Evolutionary conservation across 2,888 invertebrate genomes (phyloP), one percentile per base, ranked within the genome.

Genomic region (Synergus umbraculus): DNA sequence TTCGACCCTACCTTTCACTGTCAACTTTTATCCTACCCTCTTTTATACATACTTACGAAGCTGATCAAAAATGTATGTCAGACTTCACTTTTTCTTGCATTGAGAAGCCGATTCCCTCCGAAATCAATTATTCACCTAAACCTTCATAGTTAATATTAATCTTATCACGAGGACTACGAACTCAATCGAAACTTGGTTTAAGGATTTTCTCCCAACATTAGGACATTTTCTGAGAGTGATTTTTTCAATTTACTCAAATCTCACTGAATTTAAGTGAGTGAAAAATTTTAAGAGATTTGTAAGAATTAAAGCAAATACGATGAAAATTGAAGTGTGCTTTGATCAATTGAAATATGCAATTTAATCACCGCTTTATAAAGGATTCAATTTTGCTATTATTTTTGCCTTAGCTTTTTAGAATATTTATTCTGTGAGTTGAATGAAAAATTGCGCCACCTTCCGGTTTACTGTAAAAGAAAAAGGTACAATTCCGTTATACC

Each of bases 381-480:
- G 8, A 46, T 46, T 12, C 29, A 29, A 12, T 46, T 46, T 46
- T 5, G 10, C 12, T 46, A 46, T 46, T 46, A 46, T 7, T 10
- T 46, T 18, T 58, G 13, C 49, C 7, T 58, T 7, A 58, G 2
- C 9, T 18, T 9, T 7, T 58, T 58, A 10, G 18, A 58, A 58
- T 73, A 54, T 54, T n/a, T 29, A 54, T n/a, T 37, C 54, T 54
- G 37, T 73, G 54, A 73, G 49, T n/a, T 54, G 54, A 73, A 73
- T 73, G 73, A 73, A 73, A 73, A 73, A 73, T 73, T 54, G 37
- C 37, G 54, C 37, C 54, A 73, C 12, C 54, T 73, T 73, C 54
- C 73, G 73, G 54, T 73, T 73, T 49, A n/a, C 73, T 73, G 29
- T 49, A 29, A 41, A 54, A 54, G 54, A 73, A 73, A 73, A 73